A percentile compares a stretch with the other conserved stretches of the same genome.
Conservation (phyloP, 2,797 vertebrate genomes). For the Tarsius wallacei region DNA sequence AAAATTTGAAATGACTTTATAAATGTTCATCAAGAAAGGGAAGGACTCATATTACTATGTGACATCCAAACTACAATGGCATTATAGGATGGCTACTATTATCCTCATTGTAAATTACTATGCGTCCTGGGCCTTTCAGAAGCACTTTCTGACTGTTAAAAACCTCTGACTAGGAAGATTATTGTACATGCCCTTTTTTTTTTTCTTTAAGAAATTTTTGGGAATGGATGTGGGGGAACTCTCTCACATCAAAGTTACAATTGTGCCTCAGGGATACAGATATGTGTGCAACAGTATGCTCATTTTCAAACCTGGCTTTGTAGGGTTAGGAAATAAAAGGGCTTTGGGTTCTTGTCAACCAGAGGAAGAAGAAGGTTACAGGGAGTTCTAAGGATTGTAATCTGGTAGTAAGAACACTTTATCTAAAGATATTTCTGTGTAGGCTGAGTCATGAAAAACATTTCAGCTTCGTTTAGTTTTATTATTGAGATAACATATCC, state of each 20-base stretch:
- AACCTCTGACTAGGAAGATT: not conserved
- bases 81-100: not conserved
- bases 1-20: not conserved
- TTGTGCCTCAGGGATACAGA: not conserved
- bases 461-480: not conserved
- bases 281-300: not conserved
- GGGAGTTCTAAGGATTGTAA: not conserved
- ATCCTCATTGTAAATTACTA: not conserved
- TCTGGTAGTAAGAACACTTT: not conserved
- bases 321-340: not conserved
- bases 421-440: not conserved
- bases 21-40: not conserved
- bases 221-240: not conserved
- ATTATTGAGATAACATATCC: not conserved
- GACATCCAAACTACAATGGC: not conserved
- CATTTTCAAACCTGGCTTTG: not conserved
- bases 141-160: not conserved
- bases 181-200: not conserved
- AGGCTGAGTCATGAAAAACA: not conserved
- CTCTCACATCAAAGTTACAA: not conserved
- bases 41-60: not conserved
- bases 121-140: not conserved
- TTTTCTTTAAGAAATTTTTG: not conserved
- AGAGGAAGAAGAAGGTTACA: not conserved
- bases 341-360: not conserved